Base-by-base conservation (phyloP, 2,888 invertebrate species). In the Adineta ricciae region DNA sequence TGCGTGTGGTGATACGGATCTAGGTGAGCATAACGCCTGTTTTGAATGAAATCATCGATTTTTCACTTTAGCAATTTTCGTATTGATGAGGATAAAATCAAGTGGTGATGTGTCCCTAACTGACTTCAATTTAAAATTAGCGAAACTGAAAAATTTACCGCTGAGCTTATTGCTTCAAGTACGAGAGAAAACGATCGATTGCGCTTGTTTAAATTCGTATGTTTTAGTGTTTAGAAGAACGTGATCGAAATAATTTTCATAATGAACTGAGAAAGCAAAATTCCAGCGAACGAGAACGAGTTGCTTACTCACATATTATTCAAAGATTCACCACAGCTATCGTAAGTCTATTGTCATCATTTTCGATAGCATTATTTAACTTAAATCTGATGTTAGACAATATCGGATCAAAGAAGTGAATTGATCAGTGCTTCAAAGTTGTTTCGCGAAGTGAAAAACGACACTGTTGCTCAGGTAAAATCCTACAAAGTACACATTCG, bases 171-270 rank as follows among this genome's bases (percentile, higher is more conserved):
- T 36, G 11, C 24, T 78, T 41, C 78, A 78, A 78, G 78, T 78
- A 78, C 38, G 78, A 38, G 4, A 3, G 19, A 24, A 27, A 21
- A 27, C 3, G 4, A 64, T 27, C 27, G 24, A 27, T 24, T n/a
- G n/a, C n/a, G 14, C 8, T 11, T 49, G 49, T 49, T 49, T 49
- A 49, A 49, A 11, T 14, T 14, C 8, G 49, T 8, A 49, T 11
- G 8, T 41, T 41, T 24, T 38, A 78, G 78, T 78, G 78, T 24
- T 78, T 78, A 41, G 78, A 78, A 78, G 78, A 78, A 78, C 24
- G 36, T 78, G 78, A 78, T 36, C 78, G 78, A 78, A 78, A 41
- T 14, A 78, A 78, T n/a, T 78, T 78, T 8, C 78, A 78, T 41
- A 0, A 0, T 41, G 78, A 41, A 41, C 0, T 78, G 32, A 41